phyloP scores from a whole-genome alignment of 2,113 vertebrate species.

The Oreochromis aureus region DNA sequence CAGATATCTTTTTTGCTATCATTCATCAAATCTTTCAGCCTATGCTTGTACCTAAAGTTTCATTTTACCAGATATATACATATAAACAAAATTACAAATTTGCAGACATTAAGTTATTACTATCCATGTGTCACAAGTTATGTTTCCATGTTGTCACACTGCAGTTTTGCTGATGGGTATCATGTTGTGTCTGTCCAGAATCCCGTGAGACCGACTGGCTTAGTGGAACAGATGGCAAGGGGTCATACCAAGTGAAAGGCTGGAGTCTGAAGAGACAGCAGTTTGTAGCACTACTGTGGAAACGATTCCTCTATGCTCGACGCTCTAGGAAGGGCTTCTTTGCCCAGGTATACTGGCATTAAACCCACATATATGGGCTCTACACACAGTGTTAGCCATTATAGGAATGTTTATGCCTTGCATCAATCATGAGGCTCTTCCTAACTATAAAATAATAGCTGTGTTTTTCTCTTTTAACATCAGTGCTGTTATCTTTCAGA shows the following conservation, averaged over 20 bases:
- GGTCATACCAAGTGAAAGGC: constrained; percentile 91
- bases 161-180: neutral
- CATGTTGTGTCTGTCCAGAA: constrained; percentile 69
- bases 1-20: neutral
- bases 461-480: neutral
- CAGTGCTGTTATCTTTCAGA: constrained; percentile 73
- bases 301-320: constrained; percentile 89
- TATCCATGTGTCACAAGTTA: neutral
- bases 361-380: neutral
- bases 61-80: neutral
- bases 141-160: neutral
- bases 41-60: neutral
- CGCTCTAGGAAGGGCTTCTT: constrained; percentile 96
- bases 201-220: constrained; percentile 95
- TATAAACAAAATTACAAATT: neutral
- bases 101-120: neutral
- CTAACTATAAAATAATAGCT: neutral
- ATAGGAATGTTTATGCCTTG: neutral
- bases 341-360: constrained; percentile 78
- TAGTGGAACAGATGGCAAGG: constrained; percentile 90
- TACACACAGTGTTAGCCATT: neutral
- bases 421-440: neutral
- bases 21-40: neutral
- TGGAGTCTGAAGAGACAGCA: constrained; percentile 95
- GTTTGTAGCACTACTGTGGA: constrained; percentile 95